Evolutionary conservation across 2,797 vertebrate genomes (phyloP), one percentile per base, ranked within the genome.

Genomic region (Malacoraja senta): DNA sequence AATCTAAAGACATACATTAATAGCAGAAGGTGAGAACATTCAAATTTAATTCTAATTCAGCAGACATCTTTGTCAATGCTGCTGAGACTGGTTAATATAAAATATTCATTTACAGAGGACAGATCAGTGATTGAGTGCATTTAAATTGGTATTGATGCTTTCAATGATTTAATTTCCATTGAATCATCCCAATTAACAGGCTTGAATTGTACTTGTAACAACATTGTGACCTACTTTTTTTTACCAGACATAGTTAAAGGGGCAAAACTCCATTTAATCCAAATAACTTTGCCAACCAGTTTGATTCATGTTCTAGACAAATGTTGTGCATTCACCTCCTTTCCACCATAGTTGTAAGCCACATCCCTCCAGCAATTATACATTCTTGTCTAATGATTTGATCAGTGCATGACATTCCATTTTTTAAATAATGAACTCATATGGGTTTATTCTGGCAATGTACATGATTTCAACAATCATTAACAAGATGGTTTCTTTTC

Each of bases 121-220:
- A n/a, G 38, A 26, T 92, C n/a, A 19, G 19, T 44, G 68, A 92
- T 38, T 74, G 12, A 76, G n/a, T 74, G 71, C 38, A 29, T 92
- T 76, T n/a, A 92, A 92, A 92, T 92, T 76, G 44, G 68, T 72
- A 91, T 91, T 91, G 38, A 76, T 92, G 90, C 24, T 76, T 21
- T 1, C 24, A 76, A 26, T 53, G 13, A 92, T 92, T 92, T 76
- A 53, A 92, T 92, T 92, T 92, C 90, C 71, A 92, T 92, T 58
- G 38, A 29, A 71, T 92, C 58, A 92, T 92, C 35, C 71, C 90
- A 92, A 76, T 76, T 92, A 92, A 29, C 12, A n/a, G 44, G 71
- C 9, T 76, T 29, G 72, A 92, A 58, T 15, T 74, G 65, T 90
- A 90, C 61, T 35, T 32, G n/a, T 29, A 76, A 58, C 68, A 74